Base-by-base conservation (phyloP, 2,888 invertebrate genomes). In the Drosophila nigricruria region DNA sequence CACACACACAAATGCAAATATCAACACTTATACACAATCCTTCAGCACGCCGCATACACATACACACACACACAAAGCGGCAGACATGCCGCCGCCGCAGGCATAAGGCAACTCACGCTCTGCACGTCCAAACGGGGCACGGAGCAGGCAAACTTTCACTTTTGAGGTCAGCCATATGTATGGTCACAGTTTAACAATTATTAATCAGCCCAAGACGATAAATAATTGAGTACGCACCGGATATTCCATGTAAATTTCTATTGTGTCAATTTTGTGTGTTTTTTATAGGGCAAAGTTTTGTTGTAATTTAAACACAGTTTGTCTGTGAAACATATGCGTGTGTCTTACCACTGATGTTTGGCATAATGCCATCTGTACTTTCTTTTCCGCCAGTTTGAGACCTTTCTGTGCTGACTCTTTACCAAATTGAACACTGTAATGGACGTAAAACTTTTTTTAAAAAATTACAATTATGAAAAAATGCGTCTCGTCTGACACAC, bases 331-430 rank as follows among this genome's bases (percentile, higher is more conserved):
- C 10, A 67, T 54, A 25, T 66, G 52, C 32, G n/a, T 32, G 4
- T 5, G 30, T 38, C 72, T 94, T 91, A 94, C 94, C 93, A 96
- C 96, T 91, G 95, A 94, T 87, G 95, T 93, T 93, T 96, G 96
- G 94, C 95, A 96, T 93, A 95, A 94, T 92, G 96, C 95, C 95
- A 95, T 95, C 71, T 91, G 91, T 77, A 88, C 87, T 89, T 92
- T 92, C 81, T 92, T 92, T 72, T 92, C 92, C 65, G 92, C 92
- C 92, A 92, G 89, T 53, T 92, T 92, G 81, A 91, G 69, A 87
- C 87, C 78, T 80, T 90, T 80, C n/a, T 52, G 40, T 42, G 20
- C 18, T 40, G 25, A 20, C 23, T 34, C 20, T 27, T 34, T 59
- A 27, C 23, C n/a, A 57, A 70, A 69, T 45, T 61, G 10, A 42